These are phyloP conservation scores for Andrena minutula DNA, from an alignment of 2,888 invertebrate species.

Conservation along the genomic window DNA sequence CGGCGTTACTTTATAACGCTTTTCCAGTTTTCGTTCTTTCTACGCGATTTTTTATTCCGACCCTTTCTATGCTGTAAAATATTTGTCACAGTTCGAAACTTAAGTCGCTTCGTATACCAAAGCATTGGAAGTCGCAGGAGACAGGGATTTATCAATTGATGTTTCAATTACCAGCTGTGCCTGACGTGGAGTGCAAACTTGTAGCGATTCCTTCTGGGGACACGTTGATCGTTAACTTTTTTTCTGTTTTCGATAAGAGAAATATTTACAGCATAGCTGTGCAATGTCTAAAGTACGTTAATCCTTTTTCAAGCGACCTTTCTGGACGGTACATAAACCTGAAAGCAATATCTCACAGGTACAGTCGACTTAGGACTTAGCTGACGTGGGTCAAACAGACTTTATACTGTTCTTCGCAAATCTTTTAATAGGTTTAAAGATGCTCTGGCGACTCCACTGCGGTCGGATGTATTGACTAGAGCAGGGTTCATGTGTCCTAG, in stretches of 20 bases:
- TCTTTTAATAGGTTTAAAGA: conserved; percentile 86
- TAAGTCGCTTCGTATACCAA: conserved; percentile 60
- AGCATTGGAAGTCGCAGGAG: conserved; percentile 67
- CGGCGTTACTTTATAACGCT: background rate
- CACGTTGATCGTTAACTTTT: conserved; percentile 76
- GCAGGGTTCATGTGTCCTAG: conserved; percentile 82
- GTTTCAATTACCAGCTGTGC: conserved; percentile 53
- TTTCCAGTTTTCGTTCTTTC: background rate
- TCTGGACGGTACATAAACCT: conserved; percentile 75
- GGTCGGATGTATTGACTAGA: conserved; percentile 86
- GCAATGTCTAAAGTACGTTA: conserved; percentile 76
- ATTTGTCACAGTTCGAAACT: conserved; percentile 49
- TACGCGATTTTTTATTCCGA: background rate
- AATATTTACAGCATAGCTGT: conserved; percentile 67
- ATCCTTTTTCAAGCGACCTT: conserved; percentile 74
- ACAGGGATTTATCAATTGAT: conserved; percentile 72
- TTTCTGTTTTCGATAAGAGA: conserved; percentile 54
- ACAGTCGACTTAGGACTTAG: conserved; percentile 11
- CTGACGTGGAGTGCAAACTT: conserved; percentile 74
- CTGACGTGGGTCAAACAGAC: background rate
- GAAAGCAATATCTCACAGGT: conserved; percentile 78
- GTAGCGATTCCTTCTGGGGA: conserved; percentile 79
- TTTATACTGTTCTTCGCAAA: conserved; percentile 66
- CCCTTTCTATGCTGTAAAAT: background rate
- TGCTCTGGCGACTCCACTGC: conserved; percentile 86